Base-by-base conservation (phyloP, 2,113 vertebrate genomes). In the Plotosus lineatus region DNA sequence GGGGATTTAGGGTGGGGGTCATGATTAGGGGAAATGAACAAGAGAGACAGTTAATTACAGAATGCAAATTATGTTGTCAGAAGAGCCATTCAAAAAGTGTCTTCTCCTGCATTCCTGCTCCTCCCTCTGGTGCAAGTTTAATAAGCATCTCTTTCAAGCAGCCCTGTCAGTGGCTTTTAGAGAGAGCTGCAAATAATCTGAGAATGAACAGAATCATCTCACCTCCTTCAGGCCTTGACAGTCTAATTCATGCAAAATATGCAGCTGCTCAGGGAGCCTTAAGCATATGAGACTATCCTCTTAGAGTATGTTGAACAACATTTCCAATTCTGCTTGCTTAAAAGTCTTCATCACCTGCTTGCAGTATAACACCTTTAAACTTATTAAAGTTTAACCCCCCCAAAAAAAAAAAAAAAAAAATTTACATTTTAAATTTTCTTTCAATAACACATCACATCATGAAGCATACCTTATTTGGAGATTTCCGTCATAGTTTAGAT, bases 1-100 rank as follows among this genome's bases (percentile, higher is more conserved):
- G 53, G 68, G 81, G 61, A 73, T 82, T 80, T n/a, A 77, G 73
- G 19, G 17, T 23, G 72, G 23, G 55, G 3, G n/a, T 53, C 8
- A 63, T 21, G 38, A 36, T 63, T 50, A 60, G 66, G 77, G 51
- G 44, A 56, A 80, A 38, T 60, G 68, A 82, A 69, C 33, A 60
- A 80, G 76, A 87, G 83, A 90, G 89, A 91, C 88, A 90, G 90
- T 90, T 93, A 92, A 93, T 93, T 93, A 92, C 86, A 86, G 88
- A 92, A 92, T 92, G 91, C 91, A 92, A 93, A 93, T 92, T 26
- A 91, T 88, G 88, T 82, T 91, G 90, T 91, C 90, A 89, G 84
- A 87, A 83, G 84, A 86, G 83, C 86, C 87, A 87, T 88, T 91
- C 82, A 89, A 84, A 80, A 87, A 84, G 80, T 75, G 75, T 79